These are phyloP conservation scores for Brachyptera risi DNA, from an alignment of 2,888 invertebrate species.

Conservation along the genomic window DNA sequence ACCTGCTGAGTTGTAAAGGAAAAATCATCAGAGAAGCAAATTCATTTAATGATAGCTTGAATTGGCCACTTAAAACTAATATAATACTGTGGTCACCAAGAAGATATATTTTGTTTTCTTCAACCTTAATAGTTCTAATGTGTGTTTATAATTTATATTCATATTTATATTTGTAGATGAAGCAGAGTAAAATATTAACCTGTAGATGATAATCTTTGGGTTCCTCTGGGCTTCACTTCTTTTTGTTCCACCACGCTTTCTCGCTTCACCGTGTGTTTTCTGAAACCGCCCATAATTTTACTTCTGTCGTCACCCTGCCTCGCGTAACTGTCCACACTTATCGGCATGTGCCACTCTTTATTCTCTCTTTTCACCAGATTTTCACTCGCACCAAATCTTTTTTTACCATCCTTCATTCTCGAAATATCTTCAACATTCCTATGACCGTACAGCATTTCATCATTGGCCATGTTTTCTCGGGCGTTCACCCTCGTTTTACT, in stretches of 20 bases:
- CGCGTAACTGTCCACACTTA: background rate
- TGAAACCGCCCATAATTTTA: conserved; percentile 43
- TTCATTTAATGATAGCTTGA: no score
- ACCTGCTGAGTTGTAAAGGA: no score
- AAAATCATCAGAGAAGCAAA: no score
- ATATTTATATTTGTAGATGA: no score
- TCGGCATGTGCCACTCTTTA: no score
- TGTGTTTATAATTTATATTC: no score
- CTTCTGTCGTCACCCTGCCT: conserved; percentile 25
- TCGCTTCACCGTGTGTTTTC: conserved; percentile 37
- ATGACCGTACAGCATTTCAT: background rate
- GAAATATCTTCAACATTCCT: background rate
- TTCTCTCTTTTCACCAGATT: no score
- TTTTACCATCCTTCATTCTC: background rate
- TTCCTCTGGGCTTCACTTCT: conserved; percentile 3
- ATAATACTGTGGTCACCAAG: no score
- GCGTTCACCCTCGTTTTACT: background rate
- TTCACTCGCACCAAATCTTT: no score
- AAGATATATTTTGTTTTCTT: no score
- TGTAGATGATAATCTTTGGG: conserved; percentile 26
- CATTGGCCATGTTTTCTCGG: background rate
- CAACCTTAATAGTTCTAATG: no score
- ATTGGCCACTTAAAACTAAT: no score
- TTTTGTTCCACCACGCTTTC: background rate
- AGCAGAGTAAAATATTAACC: conserved; percentile 13